A percentile compares a stretch with the other conserved stretches of the same genome.
Conservation (phyloP, 2,888 invertebrate genomes). For the Brenthis daphne region DNA sequence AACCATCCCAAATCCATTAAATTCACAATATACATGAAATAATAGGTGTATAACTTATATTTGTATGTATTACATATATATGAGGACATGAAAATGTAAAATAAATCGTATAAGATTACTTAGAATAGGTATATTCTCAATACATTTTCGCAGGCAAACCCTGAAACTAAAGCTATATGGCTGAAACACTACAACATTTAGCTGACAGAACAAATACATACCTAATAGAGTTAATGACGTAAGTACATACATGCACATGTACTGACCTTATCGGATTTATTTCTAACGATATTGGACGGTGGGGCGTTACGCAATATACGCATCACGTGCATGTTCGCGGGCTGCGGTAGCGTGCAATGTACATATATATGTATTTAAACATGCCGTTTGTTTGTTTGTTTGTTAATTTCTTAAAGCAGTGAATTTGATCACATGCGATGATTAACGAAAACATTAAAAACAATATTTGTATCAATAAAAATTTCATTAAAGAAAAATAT, state of each 20-base stretch:
- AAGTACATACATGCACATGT: slow-evolving; percentile 14
- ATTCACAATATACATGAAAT: no score
- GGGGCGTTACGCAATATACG: slow-evolving; percentile 92
- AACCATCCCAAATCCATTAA: no score
- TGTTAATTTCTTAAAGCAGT: no score
- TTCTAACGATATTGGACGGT: slow-evolving; percentile 92
- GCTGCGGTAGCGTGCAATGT: slow-evolving; percentile 75
- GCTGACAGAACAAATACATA: slow-evolving; percentile 11
- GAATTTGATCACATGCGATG: no score
- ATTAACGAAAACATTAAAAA: neutral
- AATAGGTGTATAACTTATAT: no score
- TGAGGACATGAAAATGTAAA: no score
- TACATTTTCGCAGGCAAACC: no score
- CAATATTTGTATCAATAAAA: neutral
- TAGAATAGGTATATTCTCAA: no score
- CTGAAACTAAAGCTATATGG: neutral
- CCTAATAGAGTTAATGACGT: slow-evolving; percentile 18
- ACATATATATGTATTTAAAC: slow-evolving; percentile 8
- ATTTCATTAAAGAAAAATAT: neutral
- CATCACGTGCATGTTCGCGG: slow-evolving; percentile 89
- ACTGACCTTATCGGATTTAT: slow-evolving; percentile 93
- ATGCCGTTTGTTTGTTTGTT: neutral
- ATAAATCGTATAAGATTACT: no score
- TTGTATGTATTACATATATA: no score
- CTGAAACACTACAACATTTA: slow-evolving; percentile 22